Evolutionary conservation across 2,888 invertebrate species (phyloP), one percentile per base, ranked within the genome.

Genomic region (Fabriciana adippe): DNA sequence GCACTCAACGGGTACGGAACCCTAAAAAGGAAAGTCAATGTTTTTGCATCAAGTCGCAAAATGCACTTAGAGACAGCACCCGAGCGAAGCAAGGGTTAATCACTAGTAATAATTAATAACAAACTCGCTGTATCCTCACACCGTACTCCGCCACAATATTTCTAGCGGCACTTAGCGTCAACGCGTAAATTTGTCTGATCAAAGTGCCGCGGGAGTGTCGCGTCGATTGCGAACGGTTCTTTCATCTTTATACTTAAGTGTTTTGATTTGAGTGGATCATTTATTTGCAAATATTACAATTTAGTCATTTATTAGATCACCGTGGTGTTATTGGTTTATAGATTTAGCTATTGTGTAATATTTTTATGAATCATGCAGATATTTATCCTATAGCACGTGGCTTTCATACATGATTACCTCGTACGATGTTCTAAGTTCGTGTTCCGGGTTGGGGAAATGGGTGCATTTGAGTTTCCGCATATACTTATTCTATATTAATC

Each of bases 131-230:
- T 75, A 71, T 70, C 72, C 35, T 16, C 6, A 54, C 55, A 63
- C 57, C 71, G 73, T 26, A 57, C 55, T 63, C 57, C 71, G 73
- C 63, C 72, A 67, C 71, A 75, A 77, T 77, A 79, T 79, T 72
- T 79, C 76, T 67, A 55, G 59, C 70, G 73, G 79, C 83, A 82
- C 82, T 83, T 81, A 83, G 75, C 73, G 65, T 70, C 55, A 62
- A 69, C 75, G 76, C 76, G 80, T 83, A 83, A 83, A 83, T 83
- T 82, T 81, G 83, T 83, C 81, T 75, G 78, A 79, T 83, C 84
- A 83, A 83, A 83, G 82, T 72, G 51, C 35, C 31, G 61, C 61
- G 35, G 50, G 31, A 51, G 31, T 41, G 18, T 26, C 51, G 50
- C 14, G 47, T 26, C 16, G 48, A 31, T 60, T 48, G 47, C 45